Percentiles rank a stretch among this genome's conserved stretches.
These are phyloP conservation scores for Hyposoter didymator DNA, from an alignment of 2,888 invertebrate species.

Conservation along the genomic window DNA sequence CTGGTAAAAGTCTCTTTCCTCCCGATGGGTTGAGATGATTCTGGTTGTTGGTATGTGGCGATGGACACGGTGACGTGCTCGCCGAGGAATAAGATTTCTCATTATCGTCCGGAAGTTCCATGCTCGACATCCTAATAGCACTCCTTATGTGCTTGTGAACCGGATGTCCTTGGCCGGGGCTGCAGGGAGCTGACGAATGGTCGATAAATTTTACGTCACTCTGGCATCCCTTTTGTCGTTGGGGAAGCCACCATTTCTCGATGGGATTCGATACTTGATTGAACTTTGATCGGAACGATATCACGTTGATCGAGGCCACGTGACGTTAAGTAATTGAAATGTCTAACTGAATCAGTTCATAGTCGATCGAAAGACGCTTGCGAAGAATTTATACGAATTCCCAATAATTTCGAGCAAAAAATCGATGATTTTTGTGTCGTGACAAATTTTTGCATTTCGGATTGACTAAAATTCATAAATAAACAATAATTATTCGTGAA, in stretches of 20 bases:
- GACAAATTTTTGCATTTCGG: not conserved
- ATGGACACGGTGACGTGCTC: conserved; percentile 97
- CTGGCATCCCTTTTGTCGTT: not conserved
- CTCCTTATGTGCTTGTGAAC: conserved; percentile 89
- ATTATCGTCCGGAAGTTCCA: conserved; percentile 95
- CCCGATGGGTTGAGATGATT: conserved; percentile 79
- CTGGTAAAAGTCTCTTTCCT: conserved; percentile 87
- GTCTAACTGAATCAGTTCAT: not conserved
- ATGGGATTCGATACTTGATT: not conserved
- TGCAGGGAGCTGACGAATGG: conserved; percentile 89
- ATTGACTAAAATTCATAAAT: too few relatives aligned
- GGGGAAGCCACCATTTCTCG: not conserved
- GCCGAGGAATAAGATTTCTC: conserved; percentile 96
- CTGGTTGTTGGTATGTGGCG: conserved; percentile 87
- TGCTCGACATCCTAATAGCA: conserved; percentile 96
- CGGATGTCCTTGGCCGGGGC: conserved; percentile 90
- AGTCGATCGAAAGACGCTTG: not conserved
- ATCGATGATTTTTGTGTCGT: not conserved
- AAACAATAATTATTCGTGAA: not conserved
- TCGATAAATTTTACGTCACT: conserved; percentile 36
- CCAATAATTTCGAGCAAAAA: not conserved
- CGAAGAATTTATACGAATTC: not conserved
- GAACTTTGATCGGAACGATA: not conserved
- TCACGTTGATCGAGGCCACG: not conserved
- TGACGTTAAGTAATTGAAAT: not conserved